These are phyloP conservation scores for Callochromis pleurospilus DNA, from an alignment of 2,113 vertebrate genomes.

Conservation along the genomic window DNA sequence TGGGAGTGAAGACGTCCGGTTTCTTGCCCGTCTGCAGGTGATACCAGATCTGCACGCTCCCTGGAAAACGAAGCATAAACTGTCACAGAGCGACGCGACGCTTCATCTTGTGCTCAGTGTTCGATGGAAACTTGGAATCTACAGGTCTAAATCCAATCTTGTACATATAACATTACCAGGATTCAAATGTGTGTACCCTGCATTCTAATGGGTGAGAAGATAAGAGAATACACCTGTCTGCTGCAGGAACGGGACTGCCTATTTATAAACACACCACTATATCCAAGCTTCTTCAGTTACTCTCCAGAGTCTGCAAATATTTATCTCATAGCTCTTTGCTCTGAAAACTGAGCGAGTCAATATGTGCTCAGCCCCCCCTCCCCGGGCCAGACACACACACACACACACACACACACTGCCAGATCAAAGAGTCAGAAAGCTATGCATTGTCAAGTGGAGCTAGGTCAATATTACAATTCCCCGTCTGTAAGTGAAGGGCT, in stretches of 20 bases:
- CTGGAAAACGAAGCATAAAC: constrained; percentile 61
- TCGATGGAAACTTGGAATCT: background rate
- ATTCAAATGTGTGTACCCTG: background rate
- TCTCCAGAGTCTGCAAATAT: constrained; percentile 53
- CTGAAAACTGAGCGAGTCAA: constrained; percentile 52
- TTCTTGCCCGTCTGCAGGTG: constrained; percentile 77
- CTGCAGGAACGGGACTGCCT: background rate
- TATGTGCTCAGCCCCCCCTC: constrained; percentile 47
- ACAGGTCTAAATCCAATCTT: background rate
- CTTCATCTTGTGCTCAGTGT: background rate
- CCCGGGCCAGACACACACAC: background rate
- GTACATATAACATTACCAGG: background rate
- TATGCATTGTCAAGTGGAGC: constrained; percentile 50
- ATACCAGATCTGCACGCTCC: constrained; percentile 93
- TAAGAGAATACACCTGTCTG: background rate
- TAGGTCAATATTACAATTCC: constrained; percentile 58
- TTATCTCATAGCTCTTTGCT: constrained; percentile 45
- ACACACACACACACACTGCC: constrained; percentile 3
- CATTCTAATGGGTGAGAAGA: background rate
- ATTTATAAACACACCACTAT: constrained; percentile 20
- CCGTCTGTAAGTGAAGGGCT: constrained; percentile 39
- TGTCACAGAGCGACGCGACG: background rate
- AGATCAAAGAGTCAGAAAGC: constrained; percentile 50
- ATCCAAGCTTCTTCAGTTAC: constrained; percentile 21
- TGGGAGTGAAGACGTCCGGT: constrained; percentile 79